A percentile compares a stretch with the other conserved stretches of the same genome.
Conservation (phyloP, 2,888 invertebrate species). For the Synanthedon vespiformis region DNA sequence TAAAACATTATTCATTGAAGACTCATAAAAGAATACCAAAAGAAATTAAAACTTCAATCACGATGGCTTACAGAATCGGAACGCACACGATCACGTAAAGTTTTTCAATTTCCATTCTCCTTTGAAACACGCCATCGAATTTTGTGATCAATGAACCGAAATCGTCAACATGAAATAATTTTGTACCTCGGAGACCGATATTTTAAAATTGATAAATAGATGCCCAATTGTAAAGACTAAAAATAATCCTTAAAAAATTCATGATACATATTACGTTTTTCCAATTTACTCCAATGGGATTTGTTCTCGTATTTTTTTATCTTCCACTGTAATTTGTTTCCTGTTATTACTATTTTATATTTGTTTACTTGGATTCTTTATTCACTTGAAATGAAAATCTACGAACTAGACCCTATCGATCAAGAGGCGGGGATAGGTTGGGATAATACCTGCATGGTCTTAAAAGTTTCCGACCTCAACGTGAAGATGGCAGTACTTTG, state of each 20-base stretch:
- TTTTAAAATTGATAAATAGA: constrained; percentile 3
- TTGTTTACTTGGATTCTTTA: too few relatives aligned
- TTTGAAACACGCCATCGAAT: constrained; percentile 2
- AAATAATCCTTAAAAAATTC: not conserved
- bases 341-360: not conserved
- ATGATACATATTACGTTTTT: not conserved
- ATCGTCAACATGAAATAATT: constrained; percentile 5
- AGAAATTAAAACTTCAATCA: not conserved
- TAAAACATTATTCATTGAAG: not conserved
- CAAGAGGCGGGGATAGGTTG: too few relatives aligned
- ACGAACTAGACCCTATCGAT: too few relatives aligned
- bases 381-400: too few relatives aligned
- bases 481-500: too few relatives aligned
- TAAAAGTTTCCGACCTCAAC: too few relatives aligned
- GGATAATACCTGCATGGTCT: too few relatives aligned
- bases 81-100: constrained; percentile 1
- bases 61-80: not conserved
- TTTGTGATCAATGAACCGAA: constrained; percentile 4
- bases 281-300: not conserved
- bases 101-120: constrained; percentile 2
- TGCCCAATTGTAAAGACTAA: constrained; percentile 5
- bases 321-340: not conserved
- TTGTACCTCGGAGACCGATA: constrained; percentile 2
- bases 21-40: not conserved
- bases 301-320: not conserved